Evolutionary conservation across 2,113 vertebrate genomes (phyloP), one percentile per base, ranked within the genome.

Genomic region (Notothenia coriiceps): DNA sequence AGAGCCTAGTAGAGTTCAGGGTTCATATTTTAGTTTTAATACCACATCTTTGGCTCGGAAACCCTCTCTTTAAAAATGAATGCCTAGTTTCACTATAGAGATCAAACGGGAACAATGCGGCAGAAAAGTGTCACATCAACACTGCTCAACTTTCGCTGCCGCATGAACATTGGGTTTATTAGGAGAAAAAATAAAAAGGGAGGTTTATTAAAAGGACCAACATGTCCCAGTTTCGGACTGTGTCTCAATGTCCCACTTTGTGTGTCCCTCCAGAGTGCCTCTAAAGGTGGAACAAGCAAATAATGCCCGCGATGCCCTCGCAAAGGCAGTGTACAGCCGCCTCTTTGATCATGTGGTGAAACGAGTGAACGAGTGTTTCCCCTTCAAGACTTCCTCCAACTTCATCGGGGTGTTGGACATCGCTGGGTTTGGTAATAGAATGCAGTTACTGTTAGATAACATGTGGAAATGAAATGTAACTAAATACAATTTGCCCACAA

Each of bases 321-420:
- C 98, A 86, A 99, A 99, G 93, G 97, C 97, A 0, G 96, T 99
- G 17, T 99, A 99, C 70, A 98, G 98, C 91, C 95, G 97, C 52
- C 97, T 99, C 56, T 99, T 99, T 59, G 98, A 99, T 91, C 98
- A 99, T 1, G 98, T 99, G 84, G 98, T 99, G 33, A 97, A 96
- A 79, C 95, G 98, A 61, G 98, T 99, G 49, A 99, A 99, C 90
- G 96, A 97, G 74, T 99, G 98, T 86, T 99, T 99, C 86, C 98
- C 98, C 57, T 99, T 99, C 85, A 91, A 98, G 90, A 94, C 94
- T 0, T 99, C 98, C 9, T 95, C 95, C 59, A 97, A 93, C 94
- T 99, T 99, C 92, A 99, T 99, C 69, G 98, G 98, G 2, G 98
- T 99, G 81, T 88, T 99, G 88, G 98, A 99, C 92, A 99, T 99